Percentiles rank a stretch among this genome's conserved stretches.
phyloP scores from a whole-genome alignment of 2,113 vertebrate genomes.

The Synodontis membranacea region DNA sequence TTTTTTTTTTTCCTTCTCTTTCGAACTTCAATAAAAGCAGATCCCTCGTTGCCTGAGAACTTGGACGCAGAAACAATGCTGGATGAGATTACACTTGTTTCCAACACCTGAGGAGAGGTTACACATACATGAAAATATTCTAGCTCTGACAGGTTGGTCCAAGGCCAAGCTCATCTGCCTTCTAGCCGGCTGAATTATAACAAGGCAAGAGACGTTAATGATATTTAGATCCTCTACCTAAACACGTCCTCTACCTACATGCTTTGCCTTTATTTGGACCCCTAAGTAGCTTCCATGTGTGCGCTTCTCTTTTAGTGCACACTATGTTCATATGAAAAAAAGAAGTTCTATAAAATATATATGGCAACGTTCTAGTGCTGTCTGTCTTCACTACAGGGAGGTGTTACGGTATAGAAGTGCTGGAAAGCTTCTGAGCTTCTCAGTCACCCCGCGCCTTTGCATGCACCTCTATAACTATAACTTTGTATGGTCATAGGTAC shows the following conservation, averaged over 20 bases:
- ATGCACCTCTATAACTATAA: neutral
- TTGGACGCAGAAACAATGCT: slow-evolving; percentile 46
- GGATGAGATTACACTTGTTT: slow-evolving; percentile 66
- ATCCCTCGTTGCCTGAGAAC: slow-evolving; percentile 16
- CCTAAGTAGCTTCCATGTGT: slow-evolving; percentile 72
- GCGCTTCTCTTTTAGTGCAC: slow-evolving; percentile 65
- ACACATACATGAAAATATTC: slow-evolving; percentile 62
- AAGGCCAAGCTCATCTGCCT: slow-evolving; percentile 50
- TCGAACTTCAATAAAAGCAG: slow-evolving; percentile 12
- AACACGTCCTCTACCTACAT: slow-evolving; percentile 42
- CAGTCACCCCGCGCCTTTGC: slow-evolving; percentile 4
- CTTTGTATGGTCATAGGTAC: neutral
- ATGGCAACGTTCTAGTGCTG: slow-evolving; percentile 54
- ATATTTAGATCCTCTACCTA: slow-evolving; percentile 44
- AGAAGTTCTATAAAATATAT: slow-evolving; percentile 60
- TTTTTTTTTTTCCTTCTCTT: neutral
- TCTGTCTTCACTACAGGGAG: slow-evolving; percentile 52
- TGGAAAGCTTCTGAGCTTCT: slow-evolving; percentile 29
- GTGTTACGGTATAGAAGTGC: slow-evolving; percentile 53
- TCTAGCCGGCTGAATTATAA: slow-evolving; percentile 42
- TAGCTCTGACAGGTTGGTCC: slow-evolving; percentile 45
- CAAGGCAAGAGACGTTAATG: slow-evolving; percentile 38
- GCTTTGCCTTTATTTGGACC: slow-evolving; percentile 65
- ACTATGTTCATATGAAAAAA: slow-evolving; percentile 67
- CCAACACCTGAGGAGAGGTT: slow-evolving; percentile 72